Percentiles rank a stretch among this genome's conserved stretches.
These are phyloP conservation scores for Caiman crocodilus DNA, from an alignment of 2,797 vertebrate species.

Conservation along the genomic window DNA sequence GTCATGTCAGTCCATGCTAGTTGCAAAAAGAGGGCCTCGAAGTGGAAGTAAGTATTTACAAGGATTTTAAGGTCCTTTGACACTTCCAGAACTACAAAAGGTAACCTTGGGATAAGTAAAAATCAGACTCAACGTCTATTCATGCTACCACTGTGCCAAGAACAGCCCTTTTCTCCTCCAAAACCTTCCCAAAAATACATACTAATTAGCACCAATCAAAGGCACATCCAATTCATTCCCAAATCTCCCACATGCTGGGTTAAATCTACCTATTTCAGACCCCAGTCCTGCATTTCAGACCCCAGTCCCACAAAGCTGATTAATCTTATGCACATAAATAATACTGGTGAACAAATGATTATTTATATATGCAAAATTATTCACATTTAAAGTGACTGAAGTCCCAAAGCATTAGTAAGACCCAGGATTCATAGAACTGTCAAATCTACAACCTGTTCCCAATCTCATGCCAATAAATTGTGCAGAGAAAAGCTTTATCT, in stretches of 20 bases:
- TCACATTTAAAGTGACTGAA: not conserved
- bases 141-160: accelerated
- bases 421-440: not conserved
- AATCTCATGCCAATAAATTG: not conserved
- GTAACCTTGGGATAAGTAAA: not conserved
- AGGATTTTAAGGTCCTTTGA: not conserved
- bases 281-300: not conserved
- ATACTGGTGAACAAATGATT: not conserved
- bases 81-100: not conserved
- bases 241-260: accelerated
- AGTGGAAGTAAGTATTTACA: not conserved
- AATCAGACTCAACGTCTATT: not conserved
- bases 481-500: no score
- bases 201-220: not conserved
- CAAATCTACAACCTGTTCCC: not conserved
- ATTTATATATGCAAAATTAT: not conserved
- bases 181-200: not conserved
- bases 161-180: not conserved
- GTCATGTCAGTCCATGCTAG: not conserved
- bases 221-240: not conserved
- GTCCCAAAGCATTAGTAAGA: not conserved
- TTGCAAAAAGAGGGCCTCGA: not conserved
- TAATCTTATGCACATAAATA: accelerated
- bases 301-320: not conserved
- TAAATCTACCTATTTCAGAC: not conserved